A percentile compares a stretch with the other conserved stretches of the same genome.
Conservation (phyloP, 2,888 invertebrate genomes). For the Tetramorium bicarinatum region DNA sequence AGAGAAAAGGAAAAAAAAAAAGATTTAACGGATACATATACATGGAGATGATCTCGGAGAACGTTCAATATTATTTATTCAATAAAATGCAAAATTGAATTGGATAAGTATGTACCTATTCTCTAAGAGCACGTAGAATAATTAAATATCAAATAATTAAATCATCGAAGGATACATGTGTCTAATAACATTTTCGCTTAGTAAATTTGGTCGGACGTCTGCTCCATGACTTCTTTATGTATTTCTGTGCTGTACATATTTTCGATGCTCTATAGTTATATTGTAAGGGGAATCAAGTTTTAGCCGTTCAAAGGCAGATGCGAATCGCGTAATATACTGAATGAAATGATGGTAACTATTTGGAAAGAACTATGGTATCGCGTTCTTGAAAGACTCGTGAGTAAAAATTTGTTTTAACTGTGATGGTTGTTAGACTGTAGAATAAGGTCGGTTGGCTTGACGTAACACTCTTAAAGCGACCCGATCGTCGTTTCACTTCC, state of each 20-base stretch:
- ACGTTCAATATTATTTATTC: conserved; percentile 29
- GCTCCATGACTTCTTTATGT: neutral
- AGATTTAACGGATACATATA: neutral
- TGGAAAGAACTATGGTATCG: neutral
- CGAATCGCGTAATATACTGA: neutral
- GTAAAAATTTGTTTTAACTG: conserved; percentile 35
- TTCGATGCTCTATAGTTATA: neutral
- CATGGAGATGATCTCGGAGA: neutral
- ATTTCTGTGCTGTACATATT: conserved; percentile 15
- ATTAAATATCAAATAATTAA: neutral
- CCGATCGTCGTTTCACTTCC: neutral
- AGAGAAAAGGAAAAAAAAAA: neutral
- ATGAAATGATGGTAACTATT: neutral
- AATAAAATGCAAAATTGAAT: conserved; percentile 25
- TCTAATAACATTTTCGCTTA: conserved; percentile 5
- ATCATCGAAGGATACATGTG: neutral
- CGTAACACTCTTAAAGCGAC: conserved; percentile 14
- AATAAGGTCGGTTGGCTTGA: conserved; percentile 1
- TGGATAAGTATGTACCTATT: conserved; percentile 15
- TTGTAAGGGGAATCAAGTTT: neutral
- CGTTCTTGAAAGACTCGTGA: conserved; percentile 22
- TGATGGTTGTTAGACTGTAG: conserved; percentile 29
- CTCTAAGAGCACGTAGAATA: conserved; percentile 1
- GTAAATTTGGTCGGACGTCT: neutral
- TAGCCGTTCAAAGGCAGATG: conserved; percentile 5